Conservation (phyloP, 2,113 vertebrate genomes). For the Zingel zingel region DNA sequence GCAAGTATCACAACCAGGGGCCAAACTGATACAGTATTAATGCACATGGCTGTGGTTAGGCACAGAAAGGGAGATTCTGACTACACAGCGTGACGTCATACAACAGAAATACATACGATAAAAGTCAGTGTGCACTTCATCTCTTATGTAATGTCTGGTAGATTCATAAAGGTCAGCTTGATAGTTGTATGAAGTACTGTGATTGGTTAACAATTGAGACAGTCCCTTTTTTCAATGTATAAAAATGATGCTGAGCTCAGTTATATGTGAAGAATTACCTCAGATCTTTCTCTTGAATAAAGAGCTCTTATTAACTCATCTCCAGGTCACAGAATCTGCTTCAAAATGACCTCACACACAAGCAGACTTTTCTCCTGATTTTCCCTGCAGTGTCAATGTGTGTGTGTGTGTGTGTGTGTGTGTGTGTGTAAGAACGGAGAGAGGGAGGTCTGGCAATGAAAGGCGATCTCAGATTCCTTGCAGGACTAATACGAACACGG, state of each 20-base stretch:
- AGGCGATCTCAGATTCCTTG: conserved; percentile 53
- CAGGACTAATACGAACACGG: conserved; percentile 19
- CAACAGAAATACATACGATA: neutral
- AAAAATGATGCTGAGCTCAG: too few relatives aligned
- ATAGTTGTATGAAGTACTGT: too few relatives aligned
- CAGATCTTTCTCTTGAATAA: too few relatives aligned
- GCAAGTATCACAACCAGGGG: neutral
- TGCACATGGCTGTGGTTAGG: neutral
- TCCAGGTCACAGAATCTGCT: too few relatives aligned
- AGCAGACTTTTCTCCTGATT: neutral
- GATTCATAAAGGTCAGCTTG: too few relatives aligned
- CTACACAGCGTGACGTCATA: neutral
- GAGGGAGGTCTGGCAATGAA: conserved; percentile 41
- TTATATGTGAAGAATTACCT: too few relatives aligned
- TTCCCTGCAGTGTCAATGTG: neutral
- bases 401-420: conserved; percentile 9
- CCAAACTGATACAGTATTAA: neutral
- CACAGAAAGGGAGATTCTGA: neutral
- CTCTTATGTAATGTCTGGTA: neutral
- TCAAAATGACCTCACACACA: neutral
- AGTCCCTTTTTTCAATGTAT: too few relatives aligned
- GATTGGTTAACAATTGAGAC: too few relatives aligned
- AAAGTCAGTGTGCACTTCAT: neutral
- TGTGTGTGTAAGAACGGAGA: neutral
- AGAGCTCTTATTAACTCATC: too few relatives aligned